Evolutionary conservation across 2,113 vertebrate species (phyloP), one percentile per base, ranked within the genome.

Genomic region (Scopus umbretta): DNA sequence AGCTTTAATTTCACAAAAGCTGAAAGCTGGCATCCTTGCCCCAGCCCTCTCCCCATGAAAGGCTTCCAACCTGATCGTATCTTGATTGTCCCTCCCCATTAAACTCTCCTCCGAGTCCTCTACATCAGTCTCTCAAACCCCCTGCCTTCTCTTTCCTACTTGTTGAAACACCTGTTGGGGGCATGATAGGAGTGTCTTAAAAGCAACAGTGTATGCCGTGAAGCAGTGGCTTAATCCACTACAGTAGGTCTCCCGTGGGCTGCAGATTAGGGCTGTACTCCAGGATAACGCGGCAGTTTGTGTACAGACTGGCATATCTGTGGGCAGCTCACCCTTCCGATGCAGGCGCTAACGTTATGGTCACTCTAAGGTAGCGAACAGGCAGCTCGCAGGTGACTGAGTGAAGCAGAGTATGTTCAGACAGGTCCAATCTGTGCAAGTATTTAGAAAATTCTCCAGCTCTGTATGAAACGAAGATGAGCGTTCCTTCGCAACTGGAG

Each of bases 41-140:
- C 21, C 50, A 76, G 19, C 30, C 43, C 18, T 83, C 26, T 65
- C 15, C 6, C 13, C 0, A 1, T 9, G 26, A 72, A 70, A 34
- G 30, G 13, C 42, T 92, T 62, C 67, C 42, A 71, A 1, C 21
- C 16, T 61, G 8, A 36, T 68, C 0, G 0, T 6, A 9, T 11
- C 50, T 76, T 30, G 25, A 50, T 34, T 68, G 34, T 59, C 40
- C 47, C 22, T 76, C 40, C 22, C 53, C 5, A 4, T 29, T 38
- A 86, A 86, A 17, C 50, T 92, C 52, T 52, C 17, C 7, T 49
- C 80, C 4, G 7, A 80, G 30, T 70, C 40, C 65, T 73, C 66
- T 8, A 59, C 21, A 34, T 40, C 16, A 49, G 40, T 43, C 30
- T 79, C 66, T 84, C 80, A 61, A 52, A 21, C 3, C 29, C 13